A percentile compares a stretch with the other conserved stretches of the same genome.
phyloP scores from a whole-genome alignment of 2,113 vertebrate species.

The Ciconia stormi region DNA sequence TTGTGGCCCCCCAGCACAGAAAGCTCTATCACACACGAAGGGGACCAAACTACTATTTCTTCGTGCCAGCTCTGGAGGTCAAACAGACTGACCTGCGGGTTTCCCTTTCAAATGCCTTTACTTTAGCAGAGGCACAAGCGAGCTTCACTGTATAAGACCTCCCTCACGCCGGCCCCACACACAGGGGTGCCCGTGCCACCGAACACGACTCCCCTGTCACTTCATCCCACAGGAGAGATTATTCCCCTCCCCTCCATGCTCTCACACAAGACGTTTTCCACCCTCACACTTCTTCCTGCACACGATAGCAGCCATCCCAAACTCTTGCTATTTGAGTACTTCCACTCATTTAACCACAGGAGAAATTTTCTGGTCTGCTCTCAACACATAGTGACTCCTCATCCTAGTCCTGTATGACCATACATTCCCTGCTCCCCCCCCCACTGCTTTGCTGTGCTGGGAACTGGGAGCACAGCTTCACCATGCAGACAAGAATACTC shows the following conservation, averaged over 20 bases:
- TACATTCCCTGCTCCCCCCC: neutral
- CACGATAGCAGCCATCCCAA: neutral
- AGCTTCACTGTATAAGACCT: neutral
- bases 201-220: fast-evolving
- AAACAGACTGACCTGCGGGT: neutral
- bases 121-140: neutral
- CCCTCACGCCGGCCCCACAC: neutral
- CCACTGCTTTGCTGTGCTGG: neutral
- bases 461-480: neutral
- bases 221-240: neutral
- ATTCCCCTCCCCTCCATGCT: neutral
- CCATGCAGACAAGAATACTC: neutral
- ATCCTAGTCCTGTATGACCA: neutral
- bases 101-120: neutral
- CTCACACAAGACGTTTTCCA: neutral
- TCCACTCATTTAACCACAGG: neutral
- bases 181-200: neutral
- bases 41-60: neutral
- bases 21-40: neutral
- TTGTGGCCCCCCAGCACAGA: neutral
- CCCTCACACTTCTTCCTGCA: neutral
- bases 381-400: fast-evolving
- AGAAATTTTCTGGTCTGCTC: neutral
- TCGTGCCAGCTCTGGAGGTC: neutral
- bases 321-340: neutral